A percentile compares a stretch with the other conserved stretches of the same genome.
phyloP scores from a whole-genome alignment of 1,140 invertebrate genomes.

The Halictus rubicundus region DNA sequence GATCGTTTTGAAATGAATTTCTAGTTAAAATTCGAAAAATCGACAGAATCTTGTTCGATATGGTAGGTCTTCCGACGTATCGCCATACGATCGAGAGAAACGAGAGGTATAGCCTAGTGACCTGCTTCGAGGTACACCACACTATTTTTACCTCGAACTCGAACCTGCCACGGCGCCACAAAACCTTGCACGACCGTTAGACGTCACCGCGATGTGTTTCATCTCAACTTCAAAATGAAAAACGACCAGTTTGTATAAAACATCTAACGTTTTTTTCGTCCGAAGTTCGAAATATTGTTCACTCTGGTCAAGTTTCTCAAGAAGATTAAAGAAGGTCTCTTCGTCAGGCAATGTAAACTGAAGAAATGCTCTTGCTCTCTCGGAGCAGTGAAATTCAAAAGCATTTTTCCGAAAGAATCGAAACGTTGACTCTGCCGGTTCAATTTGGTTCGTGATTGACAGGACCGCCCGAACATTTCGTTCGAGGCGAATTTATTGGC shows the following conservation, averaged over 20 bases:
- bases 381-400: no score
- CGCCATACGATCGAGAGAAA: conserved; percentile 60
- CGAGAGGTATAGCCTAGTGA: conserved; percentile 73
- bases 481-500: conserved; percentile 34
- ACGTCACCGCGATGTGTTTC: conserved; percentile 46
- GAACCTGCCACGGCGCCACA: conserved; percentile 64
- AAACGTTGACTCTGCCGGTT: not conserved
- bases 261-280: not conserved
- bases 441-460: conserved; percentile 23
- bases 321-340: not conserved
- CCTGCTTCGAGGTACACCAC: conserved; percentile 73
- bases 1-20: conserved; percentile 1
- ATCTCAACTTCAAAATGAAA: conserved; percentile 41
- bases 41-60: conserved; percentile 23
- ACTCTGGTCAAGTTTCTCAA: no score
- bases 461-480: conserved; percentile 19
- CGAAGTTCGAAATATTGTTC: not conserved
- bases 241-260: conserved; percentile 14
- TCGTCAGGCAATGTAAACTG: no score
- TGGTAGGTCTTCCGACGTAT: conserved; percentile 43
- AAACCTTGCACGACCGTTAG: conserved; percentile 64
- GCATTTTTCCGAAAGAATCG: no score
- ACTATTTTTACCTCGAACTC: conserved; percentile 76
- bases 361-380: no score
- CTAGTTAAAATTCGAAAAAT: conserved; percentile 14